Percentiles rank a stretch among this genome's conserved stretches.
Evolutionary conservation across 1,140 invertebrate genomes (phyloP).

Genomic region (Drosophila jambulina): DNA sequence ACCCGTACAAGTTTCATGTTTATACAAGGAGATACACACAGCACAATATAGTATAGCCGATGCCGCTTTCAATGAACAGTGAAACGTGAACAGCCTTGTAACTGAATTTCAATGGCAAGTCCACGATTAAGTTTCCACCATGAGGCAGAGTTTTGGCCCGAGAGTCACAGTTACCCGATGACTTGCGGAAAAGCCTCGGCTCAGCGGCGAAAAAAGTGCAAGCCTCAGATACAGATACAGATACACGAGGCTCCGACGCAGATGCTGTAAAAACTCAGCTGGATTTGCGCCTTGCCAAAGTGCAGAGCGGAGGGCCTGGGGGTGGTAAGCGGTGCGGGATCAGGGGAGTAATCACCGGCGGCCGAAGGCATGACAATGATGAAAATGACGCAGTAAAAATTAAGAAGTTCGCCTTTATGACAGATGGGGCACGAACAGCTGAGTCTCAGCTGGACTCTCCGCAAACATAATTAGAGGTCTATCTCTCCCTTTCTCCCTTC

Average conservation of each 20-base stretch:
- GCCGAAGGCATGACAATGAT: conserved; percentile 80
- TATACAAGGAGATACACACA: conserved; percentile 20
- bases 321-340: conserved; percentile 29
- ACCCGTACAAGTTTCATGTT: conserved; percentile 30
- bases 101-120: conserved; percentile 85
- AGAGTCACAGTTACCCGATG: conserved; percentile 79
- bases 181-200: conserved; percentile 78
- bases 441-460: conserved; percentile 57
- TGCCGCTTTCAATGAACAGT: conserved; percentile 69
- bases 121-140: conserved; percentile 78
- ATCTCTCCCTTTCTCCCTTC: conserved; percentile 27
- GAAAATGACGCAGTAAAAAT: conserved; percentile 85
- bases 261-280: conserved; percentile 64
- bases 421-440: conserved; percentile 84
- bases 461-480: conserved; percentile 80
- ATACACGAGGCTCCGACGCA: conserved; percentile 43
- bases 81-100: conserved; percentile 82
- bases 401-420: conserved; percentile 85
- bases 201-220: conserved; percentile 63
- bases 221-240: conserved; percentile 54
- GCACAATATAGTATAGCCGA: conserved; percentile 17
- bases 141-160: conserved; percentile 57
- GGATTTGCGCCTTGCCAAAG: conserved; percentile 65
- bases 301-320: conserved; percentile 24
- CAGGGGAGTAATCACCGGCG: conserved; percentile 38